phyloP scores from a whole-genome alignment of 2,888 invertebrate species.

The Microplitis deprimator region DNA sequence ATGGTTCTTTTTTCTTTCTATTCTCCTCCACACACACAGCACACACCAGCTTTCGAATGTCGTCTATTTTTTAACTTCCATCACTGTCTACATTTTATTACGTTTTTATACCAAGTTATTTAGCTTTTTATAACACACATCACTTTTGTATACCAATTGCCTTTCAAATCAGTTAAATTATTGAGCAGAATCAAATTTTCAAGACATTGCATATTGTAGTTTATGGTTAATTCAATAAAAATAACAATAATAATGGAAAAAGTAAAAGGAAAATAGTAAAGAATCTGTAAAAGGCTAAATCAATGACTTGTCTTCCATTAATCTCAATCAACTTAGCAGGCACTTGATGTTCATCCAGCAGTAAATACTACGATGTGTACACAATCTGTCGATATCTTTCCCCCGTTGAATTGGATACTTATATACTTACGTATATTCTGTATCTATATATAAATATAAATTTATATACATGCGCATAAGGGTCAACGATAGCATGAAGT shows the following conservation, averaged over 20 bases:
- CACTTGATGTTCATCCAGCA: constrained; percentile 43
- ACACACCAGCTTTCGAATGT: background rate
- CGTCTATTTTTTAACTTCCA: background rate
- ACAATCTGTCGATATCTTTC: constrained; percentile 46
- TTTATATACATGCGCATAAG: background rate
- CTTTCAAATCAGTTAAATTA: background rate
- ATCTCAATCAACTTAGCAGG: constrained; percentile 41
- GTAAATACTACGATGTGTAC: constrained; percentile 25
- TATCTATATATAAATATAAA: background rate
- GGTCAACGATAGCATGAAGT: background rate
- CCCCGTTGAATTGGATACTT: constrained; percentile 36
- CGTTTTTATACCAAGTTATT: constrained; percentile 7
- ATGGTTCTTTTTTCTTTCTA: constrained; percentile 7
- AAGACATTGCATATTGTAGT: background rate
- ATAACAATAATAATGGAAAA: background rate
- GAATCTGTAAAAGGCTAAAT: constrained; percentile 46
- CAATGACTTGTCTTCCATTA: constrained; percentile 43
- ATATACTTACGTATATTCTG: constrained; percentile 13
- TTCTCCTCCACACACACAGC: background rate
- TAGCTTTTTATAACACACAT: background rate
- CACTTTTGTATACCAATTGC: no score
- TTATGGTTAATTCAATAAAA: background rate
- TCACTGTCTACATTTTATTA: background rate
- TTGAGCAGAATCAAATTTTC: background rate
- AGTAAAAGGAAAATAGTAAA: constrained; percentile 10